Conservation (phyloP, 2,888 invertebrate species). For the Nezara viridula region DNA sequence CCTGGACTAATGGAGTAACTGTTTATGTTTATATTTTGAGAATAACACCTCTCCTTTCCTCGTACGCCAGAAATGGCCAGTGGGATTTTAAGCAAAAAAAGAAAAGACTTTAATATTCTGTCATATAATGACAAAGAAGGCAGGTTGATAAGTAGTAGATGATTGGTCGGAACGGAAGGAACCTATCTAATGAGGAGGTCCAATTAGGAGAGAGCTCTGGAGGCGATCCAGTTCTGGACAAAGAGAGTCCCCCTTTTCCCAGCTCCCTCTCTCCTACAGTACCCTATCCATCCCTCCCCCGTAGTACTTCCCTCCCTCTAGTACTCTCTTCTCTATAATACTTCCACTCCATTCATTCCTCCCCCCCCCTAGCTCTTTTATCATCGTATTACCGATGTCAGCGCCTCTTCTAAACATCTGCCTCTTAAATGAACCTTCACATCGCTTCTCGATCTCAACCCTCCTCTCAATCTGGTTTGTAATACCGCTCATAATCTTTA, state of each 20-base stretch:
- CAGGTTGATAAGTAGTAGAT: background rate
- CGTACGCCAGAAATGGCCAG: no score
- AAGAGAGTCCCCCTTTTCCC: background rate
- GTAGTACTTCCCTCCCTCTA: no score
- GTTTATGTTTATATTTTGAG: no score
- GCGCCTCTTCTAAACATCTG: background rate
- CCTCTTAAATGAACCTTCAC: background rate
- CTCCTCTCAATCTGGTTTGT: background rate
- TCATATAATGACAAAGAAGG: background rate
- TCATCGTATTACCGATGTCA: background rate
- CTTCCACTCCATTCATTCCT: background rate
- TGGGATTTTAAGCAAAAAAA: no score
- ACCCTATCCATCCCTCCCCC: no score
- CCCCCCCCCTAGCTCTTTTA: background rate
- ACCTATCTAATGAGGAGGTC: constrained; percentile 3
- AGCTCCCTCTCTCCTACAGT: background rate
- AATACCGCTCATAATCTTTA: no score
- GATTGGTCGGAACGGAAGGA: background rate
- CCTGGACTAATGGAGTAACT: no score
- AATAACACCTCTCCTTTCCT: no score
- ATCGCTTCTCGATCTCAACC: background rate
- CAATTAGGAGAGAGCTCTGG: background rate
- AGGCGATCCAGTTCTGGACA: background rate
- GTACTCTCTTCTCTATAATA: no score
- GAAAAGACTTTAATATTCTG: no score